Conservation (phyloP, 2,797 vertebrate species). For the Aplochiton taeniatus region DNA sequence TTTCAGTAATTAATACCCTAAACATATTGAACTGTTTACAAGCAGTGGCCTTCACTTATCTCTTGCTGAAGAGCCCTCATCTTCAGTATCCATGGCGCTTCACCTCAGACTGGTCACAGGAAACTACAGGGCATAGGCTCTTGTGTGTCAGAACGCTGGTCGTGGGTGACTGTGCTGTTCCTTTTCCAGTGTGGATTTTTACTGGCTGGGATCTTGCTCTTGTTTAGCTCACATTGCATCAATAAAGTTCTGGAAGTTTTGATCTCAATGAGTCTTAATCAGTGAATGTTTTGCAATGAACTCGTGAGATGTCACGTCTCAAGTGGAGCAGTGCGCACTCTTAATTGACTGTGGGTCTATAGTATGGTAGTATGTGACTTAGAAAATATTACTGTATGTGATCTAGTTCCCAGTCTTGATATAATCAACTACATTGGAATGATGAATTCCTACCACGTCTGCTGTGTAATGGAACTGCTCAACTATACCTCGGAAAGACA, state of each 20-base stretch:
- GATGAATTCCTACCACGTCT: no score
- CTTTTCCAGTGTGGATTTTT: slow-evolving; percentile 57
- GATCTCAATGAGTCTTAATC: slow-evolving; percentile 45
- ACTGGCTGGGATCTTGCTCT: slow-evolving; percentile 47
- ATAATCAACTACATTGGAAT: no score
- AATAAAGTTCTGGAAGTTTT: slow-evolving; percentile 76
- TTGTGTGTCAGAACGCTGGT: slow-evolving; percentile 28
- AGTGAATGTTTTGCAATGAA: not conserved
- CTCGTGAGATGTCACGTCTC: not conserved
- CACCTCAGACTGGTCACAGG: slow-evolving; percentile 40
- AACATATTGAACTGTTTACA: slow-evolving; percentile 38
- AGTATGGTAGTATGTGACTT: no score
- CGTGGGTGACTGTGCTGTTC: slow-evolving; percentile 50
- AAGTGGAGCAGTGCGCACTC: not conserved
- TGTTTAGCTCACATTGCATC: slow-evolving; percentile 53
- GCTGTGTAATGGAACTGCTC: no score
- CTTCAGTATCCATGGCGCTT: slow-evolving; percentile 44
- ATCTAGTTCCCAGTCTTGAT: no score
- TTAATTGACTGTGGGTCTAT: not conserved
- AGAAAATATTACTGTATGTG: no score
- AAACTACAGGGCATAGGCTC: slow-evolving; percentile 29
- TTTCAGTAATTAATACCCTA: slow-evolving; percentile 36
- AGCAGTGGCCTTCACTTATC: slow-evolving; percentile 63
- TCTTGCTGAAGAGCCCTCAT: slow-evolving; percentile 51
- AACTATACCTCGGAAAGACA: no score